Evolutionary conservation across 2,113 vertebrate species (phyloP).

Genomic region (Protobothrops mucrosquamatus): DNA sequence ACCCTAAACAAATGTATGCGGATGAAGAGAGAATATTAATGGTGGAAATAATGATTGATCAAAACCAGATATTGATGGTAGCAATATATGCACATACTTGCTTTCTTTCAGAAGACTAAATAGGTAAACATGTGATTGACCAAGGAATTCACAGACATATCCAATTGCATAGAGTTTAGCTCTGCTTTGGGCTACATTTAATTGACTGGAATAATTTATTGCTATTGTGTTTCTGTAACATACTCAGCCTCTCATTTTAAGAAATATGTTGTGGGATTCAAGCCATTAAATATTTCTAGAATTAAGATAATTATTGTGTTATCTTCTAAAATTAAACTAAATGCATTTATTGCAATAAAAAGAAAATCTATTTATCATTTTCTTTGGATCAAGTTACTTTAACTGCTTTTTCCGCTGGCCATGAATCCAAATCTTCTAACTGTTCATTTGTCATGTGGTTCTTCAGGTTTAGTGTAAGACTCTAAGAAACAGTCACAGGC

Average conservation of each 20-base stretch:
- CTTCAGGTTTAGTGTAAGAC: neutral
- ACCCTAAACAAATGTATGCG: too few species aligned
- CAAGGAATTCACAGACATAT: neutral
- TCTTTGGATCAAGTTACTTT: neutral
- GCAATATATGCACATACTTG: too few species aligned
- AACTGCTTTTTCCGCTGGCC: neutral
- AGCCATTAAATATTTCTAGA: neutral
- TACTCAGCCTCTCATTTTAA: neutral
- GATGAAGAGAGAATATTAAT: too few species aligned
- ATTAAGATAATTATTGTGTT: neutral
- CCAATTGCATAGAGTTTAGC: neutral
- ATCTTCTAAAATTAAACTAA: neutral
- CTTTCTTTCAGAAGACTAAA: neutral
- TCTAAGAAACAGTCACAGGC: too few species aligned
- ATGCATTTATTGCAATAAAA: neutral
- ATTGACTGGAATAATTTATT: neutral
- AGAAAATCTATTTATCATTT: neutral
- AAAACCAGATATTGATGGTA: too few species aligned
- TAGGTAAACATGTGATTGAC: neutral
- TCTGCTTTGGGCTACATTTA: neutral
- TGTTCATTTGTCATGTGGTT: neutral
- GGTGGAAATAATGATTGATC: too few species aligned
- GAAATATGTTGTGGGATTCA: neutral
- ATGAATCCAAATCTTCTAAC: neutral
- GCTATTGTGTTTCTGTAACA: neutral